Evolutionary conservation across 2,113 vertebrate genomes (phyloP), one percentile per base, ranked within the genome.

Genomic region (Coptodon rendalli): DNA sequence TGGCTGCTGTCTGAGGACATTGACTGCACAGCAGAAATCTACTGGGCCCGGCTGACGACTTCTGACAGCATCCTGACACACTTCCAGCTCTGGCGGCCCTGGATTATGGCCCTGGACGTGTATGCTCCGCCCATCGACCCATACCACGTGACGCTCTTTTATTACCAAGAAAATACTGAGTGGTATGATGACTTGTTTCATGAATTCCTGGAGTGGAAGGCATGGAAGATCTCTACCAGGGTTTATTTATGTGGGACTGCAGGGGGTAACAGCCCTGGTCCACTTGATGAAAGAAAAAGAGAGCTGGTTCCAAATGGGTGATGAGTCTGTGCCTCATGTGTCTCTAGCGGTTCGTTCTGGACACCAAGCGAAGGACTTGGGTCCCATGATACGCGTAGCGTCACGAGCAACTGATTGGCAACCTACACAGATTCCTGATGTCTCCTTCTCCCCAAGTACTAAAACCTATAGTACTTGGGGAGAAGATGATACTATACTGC

Each of bases 31-130:
- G 50, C 3, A 53, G 19, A 53, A 53, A 53, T 53, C 2, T 52
- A 52, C 9, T 52, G 50, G 50, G 19, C 19, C 50, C 2, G 5
- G 50, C 50, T 52, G 50, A n/a, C 3, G 3, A 1, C 17, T 0
- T 5, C 50, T 50, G 2, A 50, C 0, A 4, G 48, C 48, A 50
- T 50, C 14, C 1, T 50, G 48, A 7, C 16, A 8, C 48, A 50
- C 16, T 50, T 17, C 2, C 48, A 50, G 7, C 48, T 50, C 48
- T 50, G 16, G 48, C 16, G 2, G 0, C 48, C 48, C 7, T 50
- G 48, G 16, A 8, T 50, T 1, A 19, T 50, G 16, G 48, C 48
- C 48, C 2, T 50, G 4, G 48, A 17, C 4, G 1, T 5, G 4
- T 19, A 50, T 50, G 48, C 16, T 50, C 48, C 1, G 0, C 48